Conservation (phyloP, 1,140 invertebrate species). For the Ceratina calcarata region DNA sequence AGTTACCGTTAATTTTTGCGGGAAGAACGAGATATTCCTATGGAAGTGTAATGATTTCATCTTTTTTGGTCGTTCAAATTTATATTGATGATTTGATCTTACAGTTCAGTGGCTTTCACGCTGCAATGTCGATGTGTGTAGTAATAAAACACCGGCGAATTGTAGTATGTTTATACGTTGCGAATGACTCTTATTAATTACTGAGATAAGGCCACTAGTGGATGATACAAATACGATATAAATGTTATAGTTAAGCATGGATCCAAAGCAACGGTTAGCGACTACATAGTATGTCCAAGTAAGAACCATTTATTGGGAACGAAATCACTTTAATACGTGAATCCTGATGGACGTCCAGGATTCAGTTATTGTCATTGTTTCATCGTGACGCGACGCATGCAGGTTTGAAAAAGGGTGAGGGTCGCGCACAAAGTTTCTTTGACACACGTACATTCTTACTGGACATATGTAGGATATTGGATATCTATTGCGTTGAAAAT, state of each 20-base stretch:
- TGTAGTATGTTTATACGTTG: conserved; percentile 61
- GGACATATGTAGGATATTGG: conserved; percentile 52
- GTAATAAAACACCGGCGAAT: conserved; percentile 63
- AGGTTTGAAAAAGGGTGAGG: not conserved
- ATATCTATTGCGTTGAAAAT: conserved; percentile 57
- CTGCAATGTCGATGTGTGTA: conserved; percentile 36
- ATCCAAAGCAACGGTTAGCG: conserved; percentile 68
- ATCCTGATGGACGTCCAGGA: conserved; percentile 25
- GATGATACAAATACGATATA: conserved; percentile 79
- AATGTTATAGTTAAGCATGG: conserved; percentile 74
- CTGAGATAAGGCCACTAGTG: conserved; percentile 80
- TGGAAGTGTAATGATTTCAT: conserved; percentile 47
- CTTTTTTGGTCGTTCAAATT: conserved; percentile 24
- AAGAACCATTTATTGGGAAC: conserved; percentile 36
- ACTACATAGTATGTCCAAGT: conserved; percentile 57
- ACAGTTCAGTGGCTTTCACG: conserved; percentile 40
- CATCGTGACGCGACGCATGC: conserved; percentile 47
- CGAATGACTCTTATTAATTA: conserved; percentile 73
- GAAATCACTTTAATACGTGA: conserved; percentile 23
- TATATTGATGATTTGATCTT: conserved; percentile 23
- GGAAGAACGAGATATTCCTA: conserved; percentile 64
- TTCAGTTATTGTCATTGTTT: conserved; percentile 63
- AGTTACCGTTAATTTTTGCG: conserved; percentile 21
- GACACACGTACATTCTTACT: conserved; percentile 31
- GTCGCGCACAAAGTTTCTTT: conserved; percentile 37